Percentiles rank a stretch among this genome's conserved stretches.
These are phyloP conservation scores for Tanypteryx hageni DNA, from an alignment of 2,888 invertebrate genomes.

Conservation along the genomic window DNA sequence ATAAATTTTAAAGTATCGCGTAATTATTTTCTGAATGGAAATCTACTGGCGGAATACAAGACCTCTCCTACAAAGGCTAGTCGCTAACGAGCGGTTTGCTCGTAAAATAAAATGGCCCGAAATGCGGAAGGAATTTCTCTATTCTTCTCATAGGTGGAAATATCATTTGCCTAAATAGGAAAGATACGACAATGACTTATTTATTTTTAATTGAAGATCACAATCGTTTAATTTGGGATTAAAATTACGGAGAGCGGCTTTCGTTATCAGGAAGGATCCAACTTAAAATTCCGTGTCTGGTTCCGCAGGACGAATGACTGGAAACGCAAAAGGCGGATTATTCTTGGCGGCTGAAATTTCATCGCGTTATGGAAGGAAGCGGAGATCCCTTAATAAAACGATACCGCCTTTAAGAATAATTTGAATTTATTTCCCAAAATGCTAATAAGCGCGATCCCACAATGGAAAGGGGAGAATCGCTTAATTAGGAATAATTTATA, in stretches of 20 bases:
- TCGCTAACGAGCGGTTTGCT: too few relatives aligned
- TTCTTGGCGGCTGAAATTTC: neutral
- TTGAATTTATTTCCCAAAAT: slow-evolving; percentile 15
- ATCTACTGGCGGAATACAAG: too few relatives aligned
- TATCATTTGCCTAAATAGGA: neutral
- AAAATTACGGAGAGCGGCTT: neutral
- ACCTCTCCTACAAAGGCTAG: too few relatives aligned
- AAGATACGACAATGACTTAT: neutral
- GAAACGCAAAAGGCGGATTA: neutral
- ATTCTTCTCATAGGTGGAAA: neutral
- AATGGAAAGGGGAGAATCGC: slow-evolving; percentile 20
- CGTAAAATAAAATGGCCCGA: neutral
- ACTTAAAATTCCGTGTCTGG: neutral
- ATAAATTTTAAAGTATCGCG: too few relatives aligned
- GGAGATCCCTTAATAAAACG: neutral
- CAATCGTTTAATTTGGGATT: neutral
- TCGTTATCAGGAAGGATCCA: neutral
- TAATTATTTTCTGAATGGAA: too few relatives aligned
- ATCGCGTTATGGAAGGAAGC: neutral
- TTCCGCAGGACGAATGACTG: neutral
- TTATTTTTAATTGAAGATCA: neutral
- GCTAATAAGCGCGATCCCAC: neutral
- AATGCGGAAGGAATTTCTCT: neutral
- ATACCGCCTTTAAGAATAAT: neutral
- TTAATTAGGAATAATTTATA: slow-evolving; percentile 59